phyloP scores from a whole-genome alignment of 2,888 invertebrate species.

The Melieria picta region DNA sequence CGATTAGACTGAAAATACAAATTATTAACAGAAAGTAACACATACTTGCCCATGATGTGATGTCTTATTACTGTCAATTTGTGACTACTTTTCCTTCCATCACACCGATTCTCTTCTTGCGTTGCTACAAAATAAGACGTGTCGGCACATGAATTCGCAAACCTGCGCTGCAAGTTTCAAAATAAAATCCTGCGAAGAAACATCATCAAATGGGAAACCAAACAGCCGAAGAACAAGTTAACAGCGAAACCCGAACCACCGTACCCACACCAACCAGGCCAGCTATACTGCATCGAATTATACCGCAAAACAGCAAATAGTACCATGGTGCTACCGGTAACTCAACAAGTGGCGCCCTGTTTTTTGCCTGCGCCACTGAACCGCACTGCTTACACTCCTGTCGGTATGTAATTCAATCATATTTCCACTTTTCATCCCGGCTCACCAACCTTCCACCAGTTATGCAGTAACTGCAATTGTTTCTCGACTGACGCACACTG shows the following conservation, averaged over 20 bases:
- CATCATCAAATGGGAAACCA: slow-evolving; percentile 41
- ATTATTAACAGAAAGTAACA: too few species aligned
- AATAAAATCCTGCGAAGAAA: slow-evolving; percentile 48
- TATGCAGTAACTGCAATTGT: neutral
- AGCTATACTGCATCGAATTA: slow-evolving; percentile 20
- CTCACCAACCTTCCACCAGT: too few species aligned
- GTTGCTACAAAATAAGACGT: neutral
- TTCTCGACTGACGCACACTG: neutral
- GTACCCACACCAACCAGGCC: slow-evolving; percentile 22
- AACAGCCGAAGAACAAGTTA: slow-evolving; percentile 29
- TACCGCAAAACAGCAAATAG: slow-evolving; percentile 17
- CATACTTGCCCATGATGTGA: too few species aligned
- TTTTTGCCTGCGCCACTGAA: neutral
- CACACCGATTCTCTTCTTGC: neutral
- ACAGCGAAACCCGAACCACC: slow-evolving; percentile 23
- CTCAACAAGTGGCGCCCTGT: neutral
- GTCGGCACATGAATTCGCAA: slow-evolving; percentile 2
- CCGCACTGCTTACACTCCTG: neutral
- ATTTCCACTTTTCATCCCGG: neutral
- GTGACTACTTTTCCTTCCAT: too few species aligned
- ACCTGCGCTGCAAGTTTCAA: slow-evolving; percentile 48
- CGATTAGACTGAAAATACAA: too few species aligned
- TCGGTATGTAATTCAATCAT: neutral
- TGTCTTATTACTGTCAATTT: too few species aligned
- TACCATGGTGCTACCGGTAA: slow-evolving; percentile 21